Conservation (phyloP, 2,113 vertebrate genomes). For the Rhodinocichla rosea region DNA sequence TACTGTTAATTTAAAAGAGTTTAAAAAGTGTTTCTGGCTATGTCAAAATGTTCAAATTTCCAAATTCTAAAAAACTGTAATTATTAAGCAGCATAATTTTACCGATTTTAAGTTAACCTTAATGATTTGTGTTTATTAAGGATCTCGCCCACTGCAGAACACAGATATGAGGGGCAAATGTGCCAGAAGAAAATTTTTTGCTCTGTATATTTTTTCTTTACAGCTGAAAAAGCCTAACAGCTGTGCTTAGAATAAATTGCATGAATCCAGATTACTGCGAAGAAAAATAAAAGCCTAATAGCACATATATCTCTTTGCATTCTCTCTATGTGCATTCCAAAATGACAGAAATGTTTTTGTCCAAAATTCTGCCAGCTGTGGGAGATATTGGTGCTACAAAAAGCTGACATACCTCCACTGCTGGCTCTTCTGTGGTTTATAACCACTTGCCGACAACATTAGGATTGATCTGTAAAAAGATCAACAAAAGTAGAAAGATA, state of each 20-base stretch:
- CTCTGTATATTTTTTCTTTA: not conserved
- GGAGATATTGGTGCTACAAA: not conserved
- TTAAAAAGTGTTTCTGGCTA: not conserved
- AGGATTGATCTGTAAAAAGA: not conserved
- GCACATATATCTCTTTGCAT: not conserved
- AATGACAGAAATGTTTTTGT: not conserved
- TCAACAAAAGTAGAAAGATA: not conserved
- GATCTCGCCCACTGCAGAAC: fast-evolving
- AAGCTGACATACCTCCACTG: not conserved
- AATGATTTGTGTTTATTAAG: not conserved
- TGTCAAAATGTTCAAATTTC: not conserved
- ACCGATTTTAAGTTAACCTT: not conserved
- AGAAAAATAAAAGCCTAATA: not conserved
- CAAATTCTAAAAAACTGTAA: not conserved
- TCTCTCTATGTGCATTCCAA: not conserved
- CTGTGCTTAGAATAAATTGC: not conserved
- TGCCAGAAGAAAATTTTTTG: not conserved
- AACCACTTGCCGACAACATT: not conserved
- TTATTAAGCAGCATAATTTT: not conserved
- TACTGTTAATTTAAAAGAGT: not conserved
- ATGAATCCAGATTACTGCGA: not conserved
- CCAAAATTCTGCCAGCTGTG: not conserved
- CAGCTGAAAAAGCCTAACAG: not conserved
- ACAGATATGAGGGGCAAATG: not conserved
- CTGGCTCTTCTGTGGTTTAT: not conserved